These are phyloP conservation scores for Phalacrocorax aristotelis DNA, from an alignment of 2,113 vertebrate genomes.

Conservation along the genomic window DNA sequence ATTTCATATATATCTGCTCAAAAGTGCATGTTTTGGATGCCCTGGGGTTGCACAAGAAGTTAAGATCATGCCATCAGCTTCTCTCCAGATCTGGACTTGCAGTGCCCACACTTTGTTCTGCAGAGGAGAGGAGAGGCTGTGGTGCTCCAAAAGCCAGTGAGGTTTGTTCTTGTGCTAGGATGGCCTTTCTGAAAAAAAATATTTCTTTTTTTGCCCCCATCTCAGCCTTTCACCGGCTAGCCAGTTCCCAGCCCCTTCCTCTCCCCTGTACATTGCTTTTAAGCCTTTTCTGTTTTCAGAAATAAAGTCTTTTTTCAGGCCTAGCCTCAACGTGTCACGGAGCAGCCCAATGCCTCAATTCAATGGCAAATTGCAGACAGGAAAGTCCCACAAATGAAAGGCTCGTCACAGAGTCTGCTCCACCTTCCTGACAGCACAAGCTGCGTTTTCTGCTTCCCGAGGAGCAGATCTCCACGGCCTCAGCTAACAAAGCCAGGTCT, in stretches of 20 bases:
- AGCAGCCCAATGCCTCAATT: not conserved
- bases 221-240: not conserved
- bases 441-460: not conserved
- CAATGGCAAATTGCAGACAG: not conserved
- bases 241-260: not conserved
- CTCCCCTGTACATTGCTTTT: not conserved
- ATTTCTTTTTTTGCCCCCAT: not conserved
- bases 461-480: not conserved
- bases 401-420: not conserved
- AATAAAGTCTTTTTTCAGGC: not conserved
- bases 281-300: not conserved
- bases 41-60: not conserved
- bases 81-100: not conserved
- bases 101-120: not conserved
- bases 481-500: not conserved
- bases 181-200: not conserved
- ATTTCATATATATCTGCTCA: not conserved
- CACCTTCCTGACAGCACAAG: not conserved
- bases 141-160: not conserved
- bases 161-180: not conserved
- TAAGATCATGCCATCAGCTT: not conserved
- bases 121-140: accelerated
- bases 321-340: accelerated
- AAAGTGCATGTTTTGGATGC: not conserved
- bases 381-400: not conserved